A percentile compares a stretch with the other conserved stretches of the same genome.
phyloP scores from a whole-genome alignment of 92 coral and sea anemone genomes.

The Umimayanthus chanpuru region DNA sequence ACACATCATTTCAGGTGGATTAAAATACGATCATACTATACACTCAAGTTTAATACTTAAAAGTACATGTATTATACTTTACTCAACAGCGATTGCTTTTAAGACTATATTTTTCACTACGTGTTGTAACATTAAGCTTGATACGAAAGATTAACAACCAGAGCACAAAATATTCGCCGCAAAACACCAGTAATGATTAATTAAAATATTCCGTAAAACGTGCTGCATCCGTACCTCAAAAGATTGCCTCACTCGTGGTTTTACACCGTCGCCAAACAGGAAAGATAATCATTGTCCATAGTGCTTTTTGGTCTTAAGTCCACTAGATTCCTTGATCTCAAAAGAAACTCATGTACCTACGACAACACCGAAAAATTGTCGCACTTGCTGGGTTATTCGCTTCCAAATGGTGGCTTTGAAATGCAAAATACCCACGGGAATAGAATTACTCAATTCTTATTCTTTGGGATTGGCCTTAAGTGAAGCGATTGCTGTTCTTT shows the following conservation, averaged over 20 bases:
- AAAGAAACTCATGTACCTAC: background rate
- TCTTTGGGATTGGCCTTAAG: background rate
- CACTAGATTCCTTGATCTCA: background rate
- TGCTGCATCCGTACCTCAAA: background rate
- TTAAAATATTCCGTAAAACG: background rate
- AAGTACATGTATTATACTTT: too few species aligned
- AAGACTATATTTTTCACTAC: background rate
- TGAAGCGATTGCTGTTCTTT: background rate
- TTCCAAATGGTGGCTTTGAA: background rate
- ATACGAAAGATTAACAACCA: too few species aligned
- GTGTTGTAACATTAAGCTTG: background rate
- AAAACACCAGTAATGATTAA: too few species aligned
- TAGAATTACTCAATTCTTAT: background rate
- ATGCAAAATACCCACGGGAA: background rate
- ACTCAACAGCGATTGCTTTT: too few species aligned
- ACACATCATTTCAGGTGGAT: too few species aligned
- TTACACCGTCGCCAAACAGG: background rate
- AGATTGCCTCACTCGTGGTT: background rate
- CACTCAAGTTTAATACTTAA: too few species aligned
- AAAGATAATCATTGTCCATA: background rate
- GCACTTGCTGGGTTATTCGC: background rate
- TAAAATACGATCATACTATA: too few species aligned
- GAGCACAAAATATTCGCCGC: background rate
- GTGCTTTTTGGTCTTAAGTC: background rate
- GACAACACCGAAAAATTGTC: background rate